These are phyloP conservation scores for Hetaerina titia DNA, from an alignment of 2,888 invertebrate species.

Conservation along the genomic window DNA sequence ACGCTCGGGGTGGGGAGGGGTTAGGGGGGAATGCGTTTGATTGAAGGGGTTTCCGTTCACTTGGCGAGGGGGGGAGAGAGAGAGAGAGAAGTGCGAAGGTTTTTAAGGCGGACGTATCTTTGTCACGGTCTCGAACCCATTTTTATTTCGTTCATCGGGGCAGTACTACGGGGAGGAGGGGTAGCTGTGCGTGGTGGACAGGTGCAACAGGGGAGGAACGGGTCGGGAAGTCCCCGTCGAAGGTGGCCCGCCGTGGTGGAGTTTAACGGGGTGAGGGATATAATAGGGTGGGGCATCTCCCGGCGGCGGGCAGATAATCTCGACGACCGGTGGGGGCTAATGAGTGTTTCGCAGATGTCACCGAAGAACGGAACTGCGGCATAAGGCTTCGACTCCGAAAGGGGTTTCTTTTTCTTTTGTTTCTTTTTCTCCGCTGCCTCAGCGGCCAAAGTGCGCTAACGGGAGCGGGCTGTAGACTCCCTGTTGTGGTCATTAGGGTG, in stretches of 20 bases:
- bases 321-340: neutral
- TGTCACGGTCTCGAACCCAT: neutral
- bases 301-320: neutral
- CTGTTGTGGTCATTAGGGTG: neutral
- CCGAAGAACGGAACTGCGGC: conserved; percentile 48
- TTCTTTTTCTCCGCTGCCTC: neutral
- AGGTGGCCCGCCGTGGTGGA: neutral
- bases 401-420: neutral
- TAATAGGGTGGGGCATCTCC: neutral
- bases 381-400: conserved; percentile 7
- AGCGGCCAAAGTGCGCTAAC: no score
- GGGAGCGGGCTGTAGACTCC: neutral
- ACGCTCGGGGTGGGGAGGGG: neutral
- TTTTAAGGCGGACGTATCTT: neutral
- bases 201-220: conserved; percentile 9
- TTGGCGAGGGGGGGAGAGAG: no score
- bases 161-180: neutral
- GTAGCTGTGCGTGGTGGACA: neutral
- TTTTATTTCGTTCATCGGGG: neutral
- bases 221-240: neutral
- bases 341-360: conserved; percentile 61
- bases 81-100: neutral
- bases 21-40: no score
- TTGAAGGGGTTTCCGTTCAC: no score
- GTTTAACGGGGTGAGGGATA: neutral